A percentile compares a stretch with the other conserved stretches of the same genome.
Conservation (phyloP, 2,888 invertebrate genomes). For the Vesta saturnalis region DNA sequence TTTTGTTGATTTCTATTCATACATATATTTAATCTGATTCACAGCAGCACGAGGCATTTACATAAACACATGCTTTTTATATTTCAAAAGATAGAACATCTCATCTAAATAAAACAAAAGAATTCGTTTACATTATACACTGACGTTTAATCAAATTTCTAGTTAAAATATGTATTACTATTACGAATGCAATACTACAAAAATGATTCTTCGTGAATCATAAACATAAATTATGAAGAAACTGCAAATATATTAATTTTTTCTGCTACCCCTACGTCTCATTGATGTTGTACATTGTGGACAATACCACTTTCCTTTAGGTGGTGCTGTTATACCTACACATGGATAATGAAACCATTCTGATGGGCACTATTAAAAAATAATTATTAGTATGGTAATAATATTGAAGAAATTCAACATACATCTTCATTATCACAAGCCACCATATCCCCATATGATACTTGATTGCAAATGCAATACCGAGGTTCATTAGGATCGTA, state of each 20-base stretch:
- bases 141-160: too few species aligned
- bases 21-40: too few species aligned
- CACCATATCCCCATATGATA: constrained; percentile 98
- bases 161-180: too few species aligned
- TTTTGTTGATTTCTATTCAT: too few species aligned
- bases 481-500: constrained; percentile 96
- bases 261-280: constrained; percentile 84
- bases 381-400: background rate
- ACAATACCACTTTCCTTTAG: constrained; percentile 99
- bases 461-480: constrained; percentile 97
- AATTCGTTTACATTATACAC: too few species aligned
- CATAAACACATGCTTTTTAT: too few species aligned
- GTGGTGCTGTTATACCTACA: constrained; percentile 94
- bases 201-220: too few species aligned
- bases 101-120: too few species aligned
- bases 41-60: too few species aligned
- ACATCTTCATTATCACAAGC: constrained; percentile 98
- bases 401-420: constrained; percentile 60
- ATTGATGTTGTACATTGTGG: constrained; percentile 92
- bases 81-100: too few species aligned
- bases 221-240: too few species aligned
- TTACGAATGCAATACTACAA: too few species aligned
- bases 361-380: constrained; percentile 84
- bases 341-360: constrained; percentile 99
- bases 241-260: constrained; percentile 67